Base-by-base conservation (phyloP, 1,140 invertebrate species). In the Kradibia gibbosae region DNA sequence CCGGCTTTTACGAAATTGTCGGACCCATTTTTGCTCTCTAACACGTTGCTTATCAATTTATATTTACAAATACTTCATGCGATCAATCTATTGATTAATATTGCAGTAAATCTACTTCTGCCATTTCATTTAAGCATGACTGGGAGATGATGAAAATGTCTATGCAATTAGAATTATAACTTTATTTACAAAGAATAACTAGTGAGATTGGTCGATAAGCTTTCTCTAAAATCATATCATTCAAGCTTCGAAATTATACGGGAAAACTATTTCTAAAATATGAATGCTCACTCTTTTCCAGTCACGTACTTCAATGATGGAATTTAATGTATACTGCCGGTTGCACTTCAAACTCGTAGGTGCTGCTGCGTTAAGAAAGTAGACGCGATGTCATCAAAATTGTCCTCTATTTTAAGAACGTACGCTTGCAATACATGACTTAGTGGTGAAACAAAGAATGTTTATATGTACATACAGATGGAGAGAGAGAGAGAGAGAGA, bases 311-410 rank as follows among this genome's bases (percentile, higher is more conserved):
- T 62, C 34, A 62, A 62, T 36, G 60, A 62, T 17, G 0, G 31
- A 15, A 11, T 25, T 39, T 36, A 25, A n/a, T 70, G 36, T 39
- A 13, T 60, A n/a, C 36, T 55, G 73, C 20, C 36, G 36, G n/a
- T 53, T 55, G 7, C 28, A 45, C 57, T 78, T 71, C n/a, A 78
- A 78, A 79, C 57, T 79, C 78, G 60, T 79, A 79, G 67, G 25
- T 34, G 65, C 65, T 48, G 65, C 57, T 71, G 31, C 45, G 34
- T 55, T 42, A 78, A 42, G 48, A 71, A 78, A 62, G 36, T 70
- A 62, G 31, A 11, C 36, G 77, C 39, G 67, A 79, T 67, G 39
- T 79, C 78, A 50, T 60, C 67, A 79, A 79, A 78, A 79, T 79
- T 45, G 72, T 79, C 72, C 25, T 39, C n/a, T 50, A 10, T 45